Evolutionary conservation across 1,140 invertebrate species (phyloP), one percentile per base, ranked within the genome.

Genomic region (Danaus melanippus): DNA sequence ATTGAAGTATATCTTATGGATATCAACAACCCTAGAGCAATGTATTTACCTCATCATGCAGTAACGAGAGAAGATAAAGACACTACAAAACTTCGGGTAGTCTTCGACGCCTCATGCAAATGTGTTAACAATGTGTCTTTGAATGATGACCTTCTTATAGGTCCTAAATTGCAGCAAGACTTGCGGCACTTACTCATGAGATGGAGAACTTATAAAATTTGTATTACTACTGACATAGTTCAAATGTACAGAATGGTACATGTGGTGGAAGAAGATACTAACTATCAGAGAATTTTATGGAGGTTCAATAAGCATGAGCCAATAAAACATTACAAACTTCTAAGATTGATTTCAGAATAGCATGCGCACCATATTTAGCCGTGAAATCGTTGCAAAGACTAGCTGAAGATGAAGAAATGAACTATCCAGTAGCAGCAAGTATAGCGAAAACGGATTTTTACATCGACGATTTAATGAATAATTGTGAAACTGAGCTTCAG

Each of bases 231-330:
- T 8, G 87, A 89, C 59, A 71, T 88, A 8, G 41, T 55, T 5
- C 75, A 83, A 66, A 87, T 86, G 79, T 87, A 79, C 60, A 54
- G 79, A 12, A 71, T 76, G 57, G 58, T 84, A 7, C 41, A 45
- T 7, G 54, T 88, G 0, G 47, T 65, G 44, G 12, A 64, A 40
- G 57, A 73, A 21, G 63, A 87, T 39, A 51, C 50, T 42, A 56
- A 75, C 17, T 79, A 71, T 21, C 83, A 88, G 52, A 58, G 77
- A 62, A 82, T 89, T 42, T 49, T 87, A 0, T 88, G 87, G 85
- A 60, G 79, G 52, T 11, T 10, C 10, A 40, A 47, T 12, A 9
- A 21, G 41, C 11, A 54, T 2, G 10, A 41, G 45, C 41, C 47
- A 10, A 15, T 54, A 11, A 17, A 50, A 43, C 48, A 39, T 44